Evolutionary conservation across 1,140 invertebrate species (phyloP), one percentile per base, ranked within the genome.

Genomic region (Drosophila kikkawai): DNA sequence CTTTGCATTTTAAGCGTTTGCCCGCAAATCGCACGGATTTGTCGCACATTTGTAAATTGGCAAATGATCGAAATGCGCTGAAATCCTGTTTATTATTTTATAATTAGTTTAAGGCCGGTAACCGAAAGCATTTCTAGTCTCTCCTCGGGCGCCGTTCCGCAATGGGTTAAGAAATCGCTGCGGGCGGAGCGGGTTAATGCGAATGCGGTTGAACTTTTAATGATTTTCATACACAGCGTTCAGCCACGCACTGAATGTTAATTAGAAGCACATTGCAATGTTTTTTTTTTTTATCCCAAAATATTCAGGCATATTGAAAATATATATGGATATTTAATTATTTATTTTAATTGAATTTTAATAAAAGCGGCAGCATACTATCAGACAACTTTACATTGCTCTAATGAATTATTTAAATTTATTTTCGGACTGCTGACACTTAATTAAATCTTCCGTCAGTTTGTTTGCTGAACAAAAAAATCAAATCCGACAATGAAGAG

Each of bases 11-110:
- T 84, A 84, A 88, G 58, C 63, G 69, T 60, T 51, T 41, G 26
- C 45, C 64, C 68, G 59, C 66, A 88, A 88, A 87, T 87, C 73
- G 68, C 64, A 53, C 66, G 59, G 80, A 87, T 90, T 88, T 90
- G 66, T 74, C 61, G 64, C 67, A 66, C 75, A 82, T 90, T 90
- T 90, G 85, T 82, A 85, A 90, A 90, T 87, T 88, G 70, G 63
- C 79, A 74, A 80, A 83, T 84, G 75, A 74, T 84, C 81, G 37
- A 75, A 84, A 88, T 81, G 74, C 79, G 74, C 57, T 67, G 70
- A 69, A 85, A 90, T 90, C 86, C 79, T 80, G 85, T 90, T 90
- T 90, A 90, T 90, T 88, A 85, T 80, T 90, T 82, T 82, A 79
- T 82, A 90, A 90, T 90, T 90, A 90, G 79, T 74, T 74, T 80